phyloP scores from a whole-genome alignment of 2,113 vertebrate species.

The Tachycineta bicolor region DNA sequence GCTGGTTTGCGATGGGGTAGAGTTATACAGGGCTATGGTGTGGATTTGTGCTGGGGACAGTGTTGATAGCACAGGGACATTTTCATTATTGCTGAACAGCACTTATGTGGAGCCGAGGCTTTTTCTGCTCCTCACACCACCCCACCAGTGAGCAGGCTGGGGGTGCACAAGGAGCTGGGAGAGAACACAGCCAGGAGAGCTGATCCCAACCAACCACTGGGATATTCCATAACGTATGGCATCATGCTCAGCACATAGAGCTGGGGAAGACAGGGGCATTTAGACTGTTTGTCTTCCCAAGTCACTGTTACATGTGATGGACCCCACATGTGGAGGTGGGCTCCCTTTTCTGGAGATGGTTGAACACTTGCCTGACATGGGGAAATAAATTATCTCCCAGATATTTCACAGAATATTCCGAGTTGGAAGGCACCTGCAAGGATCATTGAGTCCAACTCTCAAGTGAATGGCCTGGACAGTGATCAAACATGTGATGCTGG shows the following conservation, averaged over 20 bases:
- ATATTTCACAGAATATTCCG: not conserved
- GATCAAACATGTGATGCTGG: accelerated
- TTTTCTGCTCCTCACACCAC: not conserved
- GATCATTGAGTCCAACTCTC: not conserved
- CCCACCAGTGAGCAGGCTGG: not conserved
- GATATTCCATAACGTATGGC: not conserved
- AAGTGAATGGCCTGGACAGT: not conserved
- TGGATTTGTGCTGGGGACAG: not conserved
- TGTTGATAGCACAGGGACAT: not conserved
- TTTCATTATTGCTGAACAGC: not conserved
- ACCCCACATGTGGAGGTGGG: not conserved
- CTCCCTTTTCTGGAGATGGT: not conserved
- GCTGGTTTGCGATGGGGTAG: not conserved
- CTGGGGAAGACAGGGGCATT: not conserved
- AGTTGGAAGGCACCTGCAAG: not conserved
- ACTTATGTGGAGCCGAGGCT: accelerated
- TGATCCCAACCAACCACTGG: not conserved
- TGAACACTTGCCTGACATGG: not conserved
- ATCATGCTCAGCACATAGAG: not conserved
- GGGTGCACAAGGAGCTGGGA: not conserved
- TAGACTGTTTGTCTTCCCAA: not conserved
- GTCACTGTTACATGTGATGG: accelerated
- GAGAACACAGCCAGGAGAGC: not conserved
- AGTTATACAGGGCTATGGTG: not conserved
- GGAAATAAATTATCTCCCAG: not conserved